A percentile compares a stretch with the other conserved stretches of the same genome.
Conservation (phyloP, 2,888 invertebrate species). For the Pseudanteris insignis region DNA sequence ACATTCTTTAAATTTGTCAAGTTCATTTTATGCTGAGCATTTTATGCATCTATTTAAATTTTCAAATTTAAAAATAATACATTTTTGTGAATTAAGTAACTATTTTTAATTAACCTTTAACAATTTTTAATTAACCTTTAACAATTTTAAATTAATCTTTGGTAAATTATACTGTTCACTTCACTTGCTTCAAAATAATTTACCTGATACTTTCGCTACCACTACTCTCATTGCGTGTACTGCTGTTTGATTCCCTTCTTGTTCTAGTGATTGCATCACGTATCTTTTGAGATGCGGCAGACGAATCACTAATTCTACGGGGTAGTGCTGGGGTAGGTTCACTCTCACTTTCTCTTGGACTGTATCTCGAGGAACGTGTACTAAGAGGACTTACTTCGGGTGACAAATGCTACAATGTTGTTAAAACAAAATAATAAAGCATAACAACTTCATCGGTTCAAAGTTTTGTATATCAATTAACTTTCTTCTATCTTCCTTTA, state of each 20-base stretch:
- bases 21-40: no score
- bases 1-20: background rate
- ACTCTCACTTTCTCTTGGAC: constrained; percentile 64
- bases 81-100: no score
- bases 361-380: constrained; percentile 63
- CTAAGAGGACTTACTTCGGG: constrained; percentile 64
- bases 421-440: background rate
- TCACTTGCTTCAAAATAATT: no score
- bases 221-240: constrained; percentile 63
- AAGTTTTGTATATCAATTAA: background rate
- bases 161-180: no score
- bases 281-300: constrained; percentile 62
- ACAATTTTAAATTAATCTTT: no score
- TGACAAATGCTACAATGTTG: constrained; percentile 58
- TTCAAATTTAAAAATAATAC: no score
- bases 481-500: background rate
- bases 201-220: constrained; percentile 64
- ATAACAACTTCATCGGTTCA: no score
- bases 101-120: no score
- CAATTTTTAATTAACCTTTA: no score
- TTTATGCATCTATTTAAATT: no score
- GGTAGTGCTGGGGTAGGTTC: constrained; percentile 64
- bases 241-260: constrained; percentile 63
- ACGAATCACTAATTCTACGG: constrained; percentile 61
- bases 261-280: constrained; percentile 63